phyloP scores from a whole-genome alignment of 1,140 invertebrate species.

The Atta colombica region DNA sequence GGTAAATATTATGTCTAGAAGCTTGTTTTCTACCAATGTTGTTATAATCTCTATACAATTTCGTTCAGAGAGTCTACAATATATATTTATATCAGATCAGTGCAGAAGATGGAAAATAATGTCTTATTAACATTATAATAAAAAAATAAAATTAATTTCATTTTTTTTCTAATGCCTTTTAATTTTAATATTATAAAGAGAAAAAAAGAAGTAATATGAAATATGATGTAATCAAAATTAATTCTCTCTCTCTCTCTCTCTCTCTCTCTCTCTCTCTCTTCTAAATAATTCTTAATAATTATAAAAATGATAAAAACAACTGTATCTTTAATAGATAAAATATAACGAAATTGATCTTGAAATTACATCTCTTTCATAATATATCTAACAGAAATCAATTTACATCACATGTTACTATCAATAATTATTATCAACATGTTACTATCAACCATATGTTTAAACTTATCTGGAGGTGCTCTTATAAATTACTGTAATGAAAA shows the following conservation, averaged over 20 bases:
- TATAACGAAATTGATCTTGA: not conserved
- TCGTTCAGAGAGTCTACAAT: slow-evolving; percentile 96
- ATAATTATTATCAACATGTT: no score
- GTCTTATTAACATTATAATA: slow-evolving; percentile 26
- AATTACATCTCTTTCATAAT: not conserved
- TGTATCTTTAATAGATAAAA: not conserved
- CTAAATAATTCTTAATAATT: not conserved
- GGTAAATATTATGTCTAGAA: slow-evolving; percentile 97
- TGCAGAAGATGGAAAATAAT: not conserved
- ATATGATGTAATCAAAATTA: not conserved
- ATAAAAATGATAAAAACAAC: not conserved
- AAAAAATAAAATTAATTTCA: not conserved
- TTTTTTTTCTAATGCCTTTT: not conserved
- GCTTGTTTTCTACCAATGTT: slow-evolving; percentile 94
- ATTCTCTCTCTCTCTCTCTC: no score
- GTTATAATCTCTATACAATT: slow-evolving; percentile 99
- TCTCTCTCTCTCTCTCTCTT: no score
- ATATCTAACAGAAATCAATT: not conserved
- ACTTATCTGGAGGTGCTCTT: not conserved
- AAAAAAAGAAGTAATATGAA: not conserved
- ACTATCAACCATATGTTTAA: slow-evolving; percentile 51
- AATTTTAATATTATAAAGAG: not conserved
- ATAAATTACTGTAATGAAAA: not conserved
- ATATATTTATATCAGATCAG: slow-evolving; percentile 42
- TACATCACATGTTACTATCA: not conserved